Base-by-base conservation (phyloP, 2,113 vertebrate species). In the Triplophysa dalaica region DNA sequence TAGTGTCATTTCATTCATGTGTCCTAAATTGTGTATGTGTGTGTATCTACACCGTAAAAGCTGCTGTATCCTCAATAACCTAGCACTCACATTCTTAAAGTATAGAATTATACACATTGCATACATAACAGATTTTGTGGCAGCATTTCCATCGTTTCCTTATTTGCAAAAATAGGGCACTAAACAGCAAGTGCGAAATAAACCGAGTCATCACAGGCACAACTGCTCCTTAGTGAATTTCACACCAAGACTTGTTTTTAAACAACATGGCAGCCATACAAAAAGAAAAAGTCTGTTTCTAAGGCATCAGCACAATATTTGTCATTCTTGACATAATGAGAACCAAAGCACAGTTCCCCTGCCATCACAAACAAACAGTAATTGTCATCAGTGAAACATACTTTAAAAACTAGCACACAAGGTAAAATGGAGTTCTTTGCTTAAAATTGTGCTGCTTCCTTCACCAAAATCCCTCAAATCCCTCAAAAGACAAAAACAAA, bases 401-500 rank as follows among this genome's bases (percentile, higher is more conserved):
- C 8, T 8, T n/a, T 29, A 52, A 43, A 68, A 38, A 38, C 6
- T 38, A 7, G 33, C 33, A 38, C 33, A 38, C 33, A 38, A 38
- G 7, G 33, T 9, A 17, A 60, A 73, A 60, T 58, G 58, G 1
- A 41, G 70, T n/a, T 3, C 56, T 58, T 73, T 58, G 70, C 19
- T 58, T 41, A 72, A 41, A 19, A 33, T 19, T 12, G 21, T 19
- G 26, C 45, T 38, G 7, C 7, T 6, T 41, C 50, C 56, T 63
- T 70, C 50, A 69, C 61, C 24, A 58, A 43, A 52, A 24, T 10
- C 16, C 19, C 22, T 62, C 54, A 60, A 72, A 26, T 33, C 10
- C 24, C 61, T 79, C 22, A 56, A 43, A n/a, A 17, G 19, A 21
- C 69, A 22, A n/a, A 79, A 79, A 63, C 24, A 79, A 69, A 26